phyloP scores from a whole-genome alignment of 2,797 vertebrate genomes.

The Trachurus trachurus region DNA sequence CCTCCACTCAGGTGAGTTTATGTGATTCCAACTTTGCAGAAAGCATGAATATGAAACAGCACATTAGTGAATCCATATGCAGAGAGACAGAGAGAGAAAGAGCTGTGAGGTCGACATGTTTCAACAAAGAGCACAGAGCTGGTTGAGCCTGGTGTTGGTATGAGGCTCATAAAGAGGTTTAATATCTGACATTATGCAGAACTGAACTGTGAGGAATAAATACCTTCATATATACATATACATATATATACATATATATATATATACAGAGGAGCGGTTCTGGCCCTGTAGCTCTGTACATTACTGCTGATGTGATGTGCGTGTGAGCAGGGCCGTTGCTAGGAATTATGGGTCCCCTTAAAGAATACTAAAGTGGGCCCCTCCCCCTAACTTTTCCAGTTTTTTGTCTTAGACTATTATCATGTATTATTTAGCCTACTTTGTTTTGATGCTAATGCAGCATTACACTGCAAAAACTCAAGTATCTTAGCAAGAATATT shows the following conservation, averaged over 20 bases:
- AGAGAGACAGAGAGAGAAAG: no score
- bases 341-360: no score
- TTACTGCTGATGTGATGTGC: constrained; percentile 70
- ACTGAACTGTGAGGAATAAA: constrained; percentile 46
- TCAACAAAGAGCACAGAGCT: neutral
- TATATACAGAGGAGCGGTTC: constrained; percentile 37
- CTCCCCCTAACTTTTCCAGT: no score
- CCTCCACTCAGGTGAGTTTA: constrained; percentile 30
- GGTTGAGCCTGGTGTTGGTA: constrained; percentile 3
- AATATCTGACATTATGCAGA: constrained; percentile 64
- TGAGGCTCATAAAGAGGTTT: constrained; percentile 47
- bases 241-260: neutral
- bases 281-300: constrained; percentile 51
- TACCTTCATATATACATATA: constrained; percentile 36
- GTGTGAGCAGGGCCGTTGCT: no score
- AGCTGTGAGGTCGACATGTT: neutral
- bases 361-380: no score
- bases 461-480: no score
- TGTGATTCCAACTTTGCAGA: constrained; percentile 28
- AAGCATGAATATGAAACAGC: constrained; percentile 53
- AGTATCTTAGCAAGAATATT: no score
- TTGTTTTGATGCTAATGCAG: no score
- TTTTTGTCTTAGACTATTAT: no score
- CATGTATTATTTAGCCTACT: no score
- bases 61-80: constrained; percentile 41